Conservation (phyloP, 1,140 invertebrate genomes). For the Kradibia gibbosae region DNA sequence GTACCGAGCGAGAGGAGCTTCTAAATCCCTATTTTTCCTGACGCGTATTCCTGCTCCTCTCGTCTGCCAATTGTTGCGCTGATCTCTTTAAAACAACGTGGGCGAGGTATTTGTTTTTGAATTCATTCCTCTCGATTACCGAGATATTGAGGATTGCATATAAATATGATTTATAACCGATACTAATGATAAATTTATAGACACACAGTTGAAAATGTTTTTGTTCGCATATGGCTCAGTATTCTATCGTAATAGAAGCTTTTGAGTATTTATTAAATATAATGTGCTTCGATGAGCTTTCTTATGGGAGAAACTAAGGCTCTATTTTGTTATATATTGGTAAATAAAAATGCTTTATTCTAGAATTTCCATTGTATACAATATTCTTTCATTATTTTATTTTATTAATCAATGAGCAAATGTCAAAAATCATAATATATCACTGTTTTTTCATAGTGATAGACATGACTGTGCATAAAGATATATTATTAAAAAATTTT, state of each 20-base stretch:
- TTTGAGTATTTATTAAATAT: not conserved
- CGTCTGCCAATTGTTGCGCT: not conserved
- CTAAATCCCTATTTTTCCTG: not conserved
- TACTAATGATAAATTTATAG: slow-evolving; percentile 11
- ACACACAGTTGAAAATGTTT: not conserved
- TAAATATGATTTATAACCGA: slow-evolving; percentile 15
- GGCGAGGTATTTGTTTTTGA: slow-evolving; percentile 26
- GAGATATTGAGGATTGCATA: slow-evolving; percentile 3
- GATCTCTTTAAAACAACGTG: not conserved
- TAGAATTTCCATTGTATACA: no score
- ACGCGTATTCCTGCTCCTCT: not conserved
- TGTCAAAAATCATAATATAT: not conserved
- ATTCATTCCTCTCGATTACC: slow-evolving; percentile 29
- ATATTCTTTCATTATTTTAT: not conserved
- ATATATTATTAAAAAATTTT: no score
- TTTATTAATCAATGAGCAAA: not conserved
- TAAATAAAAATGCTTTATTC: not conserved
- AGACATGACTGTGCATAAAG: no score
- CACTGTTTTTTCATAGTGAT: not conserved
- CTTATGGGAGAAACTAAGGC: not conserved
- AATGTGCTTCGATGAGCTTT: not conserved
- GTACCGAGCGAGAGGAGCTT: not conserved
- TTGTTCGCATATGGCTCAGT: not conserved
- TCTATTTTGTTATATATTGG: not conserved
- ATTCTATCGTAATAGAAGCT: slow-evolving; percentile 20